Base-by-base conservation (phyloP, 2,797 vertebrate genomes). In the Austrolebias charrua region DNA sequence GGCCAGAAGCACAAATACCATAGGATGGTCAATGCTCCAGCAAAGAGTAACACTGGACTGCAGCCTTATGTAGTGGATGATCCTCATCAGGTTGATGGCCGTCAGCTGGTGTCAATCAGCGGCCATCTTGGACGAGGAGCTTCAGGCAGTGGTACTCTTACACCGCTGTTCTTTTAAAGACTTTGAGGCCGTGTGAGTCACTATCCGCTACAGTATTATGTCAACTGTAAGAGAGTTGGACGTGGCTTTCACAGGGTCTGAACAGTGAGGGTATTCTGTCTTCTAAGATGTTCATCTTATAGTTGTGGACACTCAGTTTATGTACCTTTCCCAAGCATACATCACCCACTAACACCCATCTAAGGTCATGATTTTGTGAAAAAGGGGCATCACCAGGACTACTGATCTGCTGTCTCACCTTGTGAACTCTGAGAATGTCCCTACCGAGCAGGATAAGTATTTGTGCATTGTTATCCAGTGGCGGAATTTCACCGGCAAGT, bases 371-470 rank as follows among this genome's bases (percentile, higher is more conserved):
- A 3, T 3, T 38, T 16, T 60, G 58, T 13, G 58, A 19, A 40
- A 60, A 60, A 4, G 45, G 31, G 10, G 58, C 2, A 2, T 38
- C 2, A 5, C 2, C 8, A 8, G 45, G 20, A 16, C 33, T 19
- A n/a, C 40, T 60, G 1, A 60, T 45, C 43, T 61, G 31, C 11
- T 61, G 29, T 43, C 47, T 61, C 20, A 51, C 46, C 5, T 49
- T 59, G 31, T 59, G 45, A 13, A 38, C 45, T 4, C 18, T 12
- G 7, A 60, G 33, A 16, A 60, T 8, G 14, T 49, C 58, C 13
- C 47, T 49, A 7, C 33, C 33, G 5, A 49, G 46, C 19, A 60
- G 18, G 4, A 49, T 18, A 7, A 49, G 31, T 1, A 49, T 60
- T 1, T 16, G 13, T 6, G 19, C 47, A 1, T 49, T 3, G 1